Evolutionary conservation across 1,140 invertebrate genomes (phyloP).

Genomic region (Paracyclopina nana): DNA sequence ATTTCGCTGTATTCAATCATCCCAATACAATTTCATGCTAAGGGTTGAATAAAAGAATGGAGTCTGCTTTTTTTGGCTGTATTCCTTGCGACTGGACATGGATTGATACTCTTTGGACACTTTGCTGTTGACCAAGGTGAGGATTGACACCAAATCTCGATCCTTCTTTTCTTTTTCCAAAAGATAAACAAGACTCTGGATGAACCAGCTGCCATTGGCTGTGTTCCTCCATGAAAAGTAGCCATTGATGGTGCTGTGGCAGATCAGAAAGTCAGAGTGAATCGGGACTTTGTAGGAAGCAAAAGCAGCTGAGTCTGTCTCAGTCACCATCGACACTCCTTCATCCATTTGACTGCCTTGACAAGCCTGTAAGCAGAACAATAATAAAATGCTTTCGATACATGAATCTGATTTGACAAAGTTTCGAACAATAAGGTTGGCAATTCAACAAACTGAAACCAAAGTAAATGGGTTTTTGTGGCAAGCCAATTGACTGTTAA

Average conservation of each 20-base stretch:
- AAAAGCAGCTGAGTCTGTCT: slow-evolving; percentile 1
- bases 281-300: slow-evolving; percentile 4
- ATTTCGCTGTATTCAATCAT: background rate
- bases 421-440: too few relatives aligned
- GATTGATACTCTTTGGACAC: slow-evolving; percentile 78
- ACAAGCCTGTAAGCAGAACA: slow-evolving; percentile 50
- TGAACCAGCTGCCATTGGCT: slow-evolving; percentile 77
- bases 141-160: slow-evolving; percentile 57
- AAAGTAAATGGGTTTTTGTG: too few relatives aligned
- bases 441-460: too few relatives aligned
- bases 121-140: slow-evolving; percentile 62
- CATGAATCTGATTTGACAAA: background rate
- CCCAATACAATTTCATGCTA: background rate
- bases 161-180: slow-evolving; percentile 46
- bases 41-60: background rate
- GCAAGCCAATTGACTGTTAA: too few relatives aligned
- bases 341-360: slow-evolving; percentile 20
- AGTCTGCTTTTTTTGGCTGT: background rate
- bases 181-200: slow-evolving; percentile 68
- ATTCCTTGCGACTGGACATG: slow-evolving; percentile 34
- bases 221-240: slow-evolving; percentile 87
- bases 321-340: slow-evolving; percentile 16
- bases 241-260: slow-evolving; percentile 71
- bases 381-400: background rate
- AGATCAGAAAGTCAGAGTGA: slow-evolving; percentile 58